Conservation (phyloP, 1,140 invertebrate species). For the Pogonomyrmex californicus region DNA sequence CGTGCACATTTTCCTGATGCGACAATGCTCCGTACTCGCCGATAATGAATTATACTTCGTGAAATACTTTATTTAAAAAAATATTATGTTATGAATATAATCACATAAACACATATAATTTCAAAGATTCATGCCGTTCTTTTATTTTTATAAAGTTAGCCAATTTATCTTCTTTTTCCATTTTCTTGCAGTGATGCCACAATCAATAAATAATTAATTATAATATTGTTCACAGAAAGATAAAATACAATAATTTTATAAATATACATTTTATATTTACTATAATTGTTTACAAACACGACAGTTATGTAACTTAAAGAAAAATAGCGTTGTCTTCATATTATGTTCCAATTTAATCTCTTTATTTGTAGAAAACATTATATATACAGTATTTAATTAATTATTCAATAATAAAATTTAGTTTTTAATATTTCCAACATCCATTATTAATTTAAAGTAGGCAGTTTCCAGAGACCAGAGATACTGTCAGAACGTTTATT, state of each 20-base stretch:
- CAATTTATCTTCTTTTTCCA: not conserved
- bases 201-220: not conserved
- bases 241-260: not conserved
- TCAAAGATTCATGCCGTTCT: too few species aligned
- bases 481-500: slow-evolving; percentile 39
- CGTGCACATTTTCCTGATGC: not conserved
- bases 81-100: not conserved
- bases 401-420: slow-evolving; percentile 60
- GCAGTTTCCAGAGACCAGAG: slow-evolving; percentile 16
- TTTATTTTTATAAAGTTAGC: too few species aligned
- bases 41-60: slow-evolving; percentile 3
- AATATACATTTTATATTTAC: not conserved
- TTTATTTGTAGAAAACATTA: slow-evolving; percentile 18
- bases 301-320: not conserved
- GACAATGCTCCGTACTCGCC: not conserved
- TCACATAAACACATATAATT: not conserved
- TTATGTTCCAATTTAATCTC: slow-evolving; percentile 23
- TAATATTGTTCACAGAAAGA: not conserved
- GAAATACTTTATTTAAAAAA: slow-evolving; percentile 9
- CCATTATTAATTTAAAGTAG: slow-evolving; percentile 57
- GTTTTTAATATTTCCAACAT: not conserved
- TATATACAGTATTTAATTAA: slow-evolving; percentile 15
- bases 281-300: slow-evolving; percentile 5
- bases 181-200: not conserved
- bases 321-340: not conserved